Conservation (phyloP, 2,797 vertebrate genomes). For the Sebastolobus altivelis region DNA sequence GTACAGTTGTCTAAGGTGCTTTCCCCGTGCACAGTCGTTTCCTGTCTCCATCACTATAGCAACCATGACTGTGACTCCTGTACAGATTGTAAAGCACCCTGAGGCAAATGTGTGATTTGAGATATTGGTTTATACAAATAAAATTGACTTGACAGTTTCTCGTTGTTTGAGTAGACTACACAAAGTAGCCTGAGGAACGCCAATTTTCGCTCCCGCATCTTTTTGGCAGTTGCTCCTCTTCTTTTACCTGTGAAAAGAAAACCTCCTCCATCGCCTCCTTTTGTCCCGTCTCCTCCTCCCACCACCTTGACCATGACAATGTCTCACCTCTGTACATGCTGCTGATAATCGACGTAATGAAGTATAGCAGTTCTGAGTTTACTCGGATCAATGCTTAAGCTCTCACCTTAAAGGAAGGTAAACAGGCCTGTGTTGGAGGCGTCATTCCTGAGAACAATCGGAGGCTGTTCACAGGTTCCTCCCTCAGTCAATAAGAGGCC, state of each 20-base stretch:
- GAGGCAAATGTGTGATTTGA: too few species aligned
- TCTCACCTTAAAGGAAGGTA: slow-evolving; percentile 71
- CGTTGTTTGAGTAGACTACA: too few species aligned
- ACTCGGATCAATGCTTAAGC: slow-evolving; percentile 76
- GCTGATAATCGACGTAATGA: slow-evolving; percentile 32
- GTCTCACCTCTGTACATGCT: slow-evolving; percentile 43
- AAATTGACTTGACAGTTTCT: too few species aligned
- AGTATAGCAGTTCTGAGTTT: slow-evolving; percentile 52
- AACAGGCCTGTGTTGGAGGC: slow-evolving; percentile 64
- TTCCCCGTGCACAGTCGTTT: accelerated
- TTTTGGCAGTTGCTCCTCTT: neutral
- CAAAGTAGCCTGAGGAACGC: too few species aligned
- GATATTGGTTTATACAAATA: too few species aligned
- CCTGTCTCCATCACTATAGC: too few species aligned
- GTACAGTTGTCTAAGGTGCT: too few species aligned
- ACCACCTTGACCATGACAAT: slow-evolving; percentile 35
- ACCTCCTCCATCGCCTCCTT: neutral
- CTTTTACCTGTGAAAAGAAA: neutral
- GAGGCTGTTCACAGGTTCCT: slow-evolving; percentile 75
- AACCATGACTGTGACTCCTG: too few species aligned
- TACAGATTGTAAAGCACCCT: too few species aligned
- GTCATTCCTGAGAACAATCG: slow-evolving; percentile 81
- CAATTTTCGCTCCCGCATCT: too few species aligned
- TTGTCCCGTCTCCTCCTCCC: neutral
- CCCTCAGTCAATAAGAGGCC: slow-evolving; percentile 81